Base-by-base conservation (phyloP, 2,113 vertebrate genomes). In the Epinephelus moara region DNA sequence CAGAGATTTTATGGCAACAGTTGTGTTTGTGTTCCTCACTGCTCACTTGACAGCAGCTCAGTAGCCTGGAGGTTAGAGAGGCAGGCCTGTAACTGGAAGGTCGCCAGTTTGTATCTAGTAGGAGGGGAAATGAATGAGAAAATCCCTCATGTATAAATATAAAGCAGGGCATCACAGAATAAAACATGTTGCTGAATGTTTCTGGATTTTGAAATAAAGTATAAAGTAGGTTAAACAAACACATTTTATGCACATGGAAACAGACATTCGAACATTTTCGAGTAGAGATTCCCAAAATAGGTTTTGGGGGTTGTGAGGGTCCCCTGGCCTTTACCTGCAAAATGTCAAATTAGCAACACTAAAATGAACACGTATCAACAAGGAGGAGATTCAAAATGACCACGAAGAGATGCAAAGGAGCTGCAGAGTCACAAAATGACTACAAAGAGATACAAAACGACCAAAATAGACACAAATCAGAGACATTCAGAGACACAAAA, bases 21-120 rank as follows among this genome's bases (percentile, higher is more conserved):
- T 82, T 73, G 59, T 33, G n/a, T 53, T 73, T 40, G 10, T 68
- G 27, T n/a, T 75, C 50, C 50, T 70, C 10, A 7, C 64, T 56
- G 73, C 80, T 75, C 72, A 59, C 40, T 79, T 77, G 73, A 80
- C 66, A 82, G 76, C 47, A 61, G 50, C 55, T 2, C 53, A 23
- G 67, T 64, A 64, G 86, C 84, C 84, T 15, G 85, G 72, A 79
- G 83, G 85, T 83, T 23, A 72, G 45, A 82, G 76, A 81, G 70
- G 66, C 56, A 60, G 76, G 84, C 56, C 64, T 59, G 47, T 0
- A 55, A 79, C 70, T 89, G 90, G 86, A 86, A 90, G 91, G 89
- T 92, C 70, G 81, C 93, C 93, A 80, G 66, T 63, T 57, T 64
- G 27, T 57, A 50, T 86, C 2, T 69, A 53, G 70, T 55, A 63